These are phyloP conservation scores for Apostichopus californicus DNA, from an alignment of 35 echinoderm and acorn worm species.

Conservation along the genomic window DNA sequence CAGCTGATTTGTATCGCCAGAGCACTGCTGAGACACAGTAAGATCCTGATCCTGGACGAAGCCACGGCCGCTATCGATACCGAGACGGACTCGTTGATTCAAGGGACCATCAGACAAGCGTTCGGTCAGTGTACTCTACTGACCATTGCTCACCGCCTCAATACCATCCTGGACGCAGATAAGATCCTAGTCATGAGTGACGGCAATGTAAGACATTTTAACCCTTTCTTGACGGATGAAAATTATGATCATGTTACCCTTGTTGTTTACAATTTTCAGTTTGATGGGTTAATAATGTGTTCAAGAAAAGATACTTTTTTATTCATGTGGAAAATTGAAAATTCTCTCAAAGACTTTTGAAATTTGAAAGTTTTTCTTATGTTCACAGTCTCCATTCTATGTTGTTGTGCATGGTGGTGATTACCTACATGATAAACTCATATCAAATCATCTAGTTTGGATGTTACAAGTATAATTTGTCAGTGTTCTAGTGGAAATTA, in stretches of 20 bases:
- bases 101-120: constrained; percentile 80
- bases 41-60: constrained; percentile 90
- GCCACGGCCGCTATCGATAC: constrained; percentile 98
- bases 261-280: not conserved
- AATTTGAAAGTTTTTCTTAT: too few relatives aligned
- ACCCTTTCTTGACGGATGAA: too few relatives aligned
- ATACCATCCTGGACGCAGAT: constrained; percentile 89
- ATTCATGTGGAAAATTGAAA: too few relatives aligned
- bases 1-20: constrained; percentile 93
- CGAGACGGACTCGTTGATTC: constrained; percentile 89
- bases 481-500: too few relatives aligned
- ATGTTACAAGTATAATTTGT: too few relatives aligned
- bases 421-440: too few relatives aligned
- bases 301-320: too few relatives aligned
- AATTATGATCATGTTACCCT: too few relatives aligned
- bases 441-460: too few relatives aligned
- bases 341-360: too few relatives aligned
- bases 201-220: constrained; percentile 69
- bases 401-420: too few relatives aligned
- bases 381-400: too few relatives aligned
- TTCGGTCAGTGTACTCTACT: constrained; percentile 81
- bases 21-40: constrained; percentile 85
- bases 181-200: constrained; percentile 90
- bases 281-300: not conserved
- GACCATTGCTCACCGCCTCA: constrained; percentile 94